Base-by-base conservation (phyloP, 2,113 vertebrate species). In the Australoheros scitulus region DNA sequence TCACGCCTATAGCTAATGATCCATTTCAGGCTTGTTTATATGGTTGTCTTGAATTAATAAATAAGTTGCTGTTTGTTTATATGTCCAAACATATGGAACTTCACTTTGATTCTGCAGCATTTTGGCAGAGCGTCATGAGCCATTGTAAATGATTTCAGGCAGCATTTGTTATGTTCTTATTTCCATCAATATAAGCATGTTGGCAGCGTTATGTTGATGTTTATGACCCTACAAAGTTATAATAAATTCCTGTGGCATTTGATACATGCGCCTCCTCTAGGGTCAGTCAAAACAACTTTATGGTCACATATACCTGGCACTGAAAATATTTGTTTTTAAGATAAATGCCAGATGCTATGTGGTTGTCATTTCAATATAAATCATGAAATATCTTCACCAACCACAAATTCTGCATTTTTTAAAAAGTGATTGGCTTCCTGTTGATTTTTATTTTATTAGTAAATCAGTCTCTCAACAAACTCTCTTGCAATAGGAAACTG, bases 211-310 rank as follows among this genome's bases (percentile, higher is more conserved):
- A n/a, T 55, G 20, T 55, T 8, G 2, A 68, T 11, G 15, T 47
- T 0, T 29, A 18, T 3, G 26, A 0, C 47, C 1, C 41, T 24
- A 50, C 22, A 50, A 50, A 18, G 2, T 17, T 65, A 14, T 17
- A 6, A 22, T 24, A 20, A 15, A 2, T 50, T 29, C 20, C 65
- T 26, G 4, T 50, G 41, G 18, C 41, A 55, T 55, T 8, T 20
- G 52, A 17, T 20, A 20, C 17, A 7, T 29, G 63, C 24, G n/a
- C 7, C 22, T 2, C 7, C 36, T 36, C 43, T 6, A 4, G 64
- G 22, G 47, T 43, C 11, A 43, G 2, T 68, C 22, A 24, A 29
- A 70, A 50, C 11, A 11, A 18, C 10, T 10, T 57, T 10, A 57
- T 8, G 55, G 9, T 56, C 55, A 56, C 55, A n/a, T 9, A 10